Evolutionary conservation across 1,140 invertebrate genomes (phyloP).

Genomic region (Periplaneta americana): DNA sequence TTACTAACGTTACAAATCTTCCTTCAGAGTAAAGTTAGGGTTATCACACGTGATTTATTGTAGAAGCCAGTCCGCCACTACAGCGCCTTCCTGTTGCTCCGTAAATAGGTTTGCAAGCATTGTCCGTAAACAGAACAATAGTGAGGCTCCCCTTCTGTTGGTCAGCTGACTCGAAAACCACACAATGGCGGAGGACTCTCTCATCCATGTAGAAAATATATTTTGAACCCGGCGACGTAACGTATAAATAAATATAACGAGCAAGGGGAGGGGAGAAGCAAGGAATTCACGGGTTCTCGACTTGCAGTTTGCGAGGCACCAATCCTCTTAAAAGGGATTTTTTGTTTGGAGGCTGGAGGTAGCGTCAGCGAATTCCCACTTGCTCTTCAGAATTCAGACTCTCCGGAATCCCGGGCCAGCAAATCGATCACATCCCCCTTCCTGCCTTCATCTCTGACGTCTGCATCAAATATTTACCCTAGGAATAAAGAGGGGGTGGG

Average conservation of each 20-base stretch:
- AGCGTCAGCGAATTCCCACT: background rate
- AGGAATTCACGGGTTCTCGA: background rate
- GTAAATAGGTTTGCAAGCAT: background rate
- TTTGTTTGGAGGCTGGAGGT: background rate
- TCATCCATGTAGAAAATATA: background rate
- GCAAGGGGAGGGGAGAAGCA: background rate
- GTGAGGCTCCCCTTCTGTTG: background rate
- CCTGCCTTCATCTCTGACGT: background rate
- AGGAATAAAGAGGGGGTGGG: background rate
- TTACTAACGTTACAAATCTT: no score
- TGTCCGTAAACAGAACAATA: background rate
- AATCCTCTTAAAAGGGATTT: background rate
- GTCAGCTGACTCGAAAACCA: background rate
- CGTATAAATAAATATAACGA: background rate
- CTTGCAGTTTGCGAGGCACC: background rate
- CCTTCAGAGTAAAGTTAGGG: no score
- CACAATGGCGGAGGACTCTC: background rate
- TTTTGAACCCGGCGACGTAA: background rate
- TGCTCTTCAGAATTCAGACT: background rate
- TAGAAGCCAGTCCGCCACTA: background rate
- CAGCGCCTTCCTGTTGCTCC: background rate
- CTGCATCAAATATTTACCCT: background rate
- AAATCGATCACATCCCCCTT: background rate
- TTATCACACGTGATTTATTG: no score
- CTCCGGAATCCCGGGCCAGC: background rate